Evolutionary conservation across 2,797 vertebrate genomes (phyloP).

Genomic region (Kryptopterus vitreolus): DNA sequence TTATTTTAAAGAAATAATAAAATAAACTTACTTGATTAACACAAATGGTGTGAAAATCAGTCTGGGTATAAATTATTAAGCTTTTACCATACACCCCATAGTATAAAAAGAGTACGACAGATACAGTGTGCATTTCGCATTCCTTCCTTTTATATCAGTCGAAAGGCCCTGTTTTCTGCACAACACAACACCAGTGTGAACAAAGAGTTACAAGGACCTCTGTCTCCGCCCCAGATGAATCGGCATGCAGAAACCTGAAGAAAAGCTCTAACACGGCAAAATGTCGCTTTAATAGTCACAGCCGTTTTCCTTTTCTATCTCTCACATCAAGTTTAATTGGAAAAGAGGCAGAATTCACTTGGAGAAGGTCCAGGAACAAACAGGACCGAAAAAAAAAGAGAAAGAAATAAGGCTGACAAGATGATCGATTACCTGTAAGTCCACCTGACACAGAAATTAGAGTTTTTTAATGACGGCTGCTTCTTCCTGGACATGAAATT

Average conservation of each 20-base stretch:
- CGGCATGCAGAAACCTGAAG: constrained; percentile 52
- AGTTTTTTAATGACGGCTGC: constrained; percentile 92
- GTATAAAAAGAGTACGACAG: no score
- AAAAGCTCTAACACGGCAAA: constrained; percentile 71
- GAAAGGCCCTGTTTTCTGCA: not conserved
- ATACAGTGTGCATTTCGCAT: not conserved
- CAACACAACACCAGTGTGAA: not conserved
- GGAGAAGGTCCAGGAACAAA: constrained; percentile 66
- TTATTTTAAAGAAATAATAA: no score
- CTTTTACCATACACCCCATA: no score
- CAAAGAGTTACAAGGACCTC: constrained; percentile 51
- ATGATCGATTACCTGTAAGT: constrained; percentile 95
- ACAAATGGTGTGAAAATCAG: not conserved
- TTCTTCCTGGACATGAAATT: constrained; percentile 92
- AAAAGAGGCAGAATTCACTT: constrained; percentile 82
- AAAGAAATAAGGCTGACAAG: constrained; percentile 84
- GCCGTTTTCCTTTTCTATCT: constrained; percentile 68
- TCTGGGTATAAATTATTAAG: no score
- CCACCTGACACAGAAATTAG: constrained; percentile 92
- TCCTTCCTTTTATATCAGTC: not conserved
- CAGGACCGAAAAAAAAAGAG: constrained; percentile 70
- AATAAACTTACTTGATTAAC: not conserved
- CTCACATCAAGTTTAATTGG: constrained; percentile 86
- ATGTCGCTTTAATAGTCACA: constrained; percentile 74
- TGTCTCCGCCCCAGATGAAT: constrained; percentile 67